Evolutionary conservation across 2,113 vertebrate genomes (phyloP).

Genomic region (Poicephalus gulielmi): DNA sequence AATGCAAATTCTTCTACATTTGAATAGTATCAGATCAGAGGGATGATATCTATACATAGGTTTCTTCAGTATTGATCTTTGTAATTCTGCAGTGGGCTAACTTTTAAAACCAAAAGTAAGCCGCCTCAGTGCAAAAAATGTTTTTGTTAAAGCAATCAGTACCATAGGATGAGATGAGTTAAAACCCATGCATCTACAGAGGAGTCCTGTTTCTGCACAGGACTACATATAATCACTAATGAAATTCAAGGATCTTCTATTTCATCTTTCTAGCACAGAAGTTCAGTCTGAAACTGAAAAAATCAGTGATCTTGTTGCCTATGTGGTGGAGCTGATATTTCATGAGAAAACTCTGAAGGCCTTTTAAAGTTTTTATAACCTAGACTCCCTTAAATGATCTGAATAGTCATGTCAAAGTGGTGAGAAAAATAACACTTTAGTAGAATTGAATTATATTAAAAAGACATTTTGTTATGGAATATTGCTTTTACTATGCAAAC

Average conservation of each 20-base stretch:
- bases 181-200: fast-evolving
- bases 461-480: neutral
- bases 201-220: neutral
- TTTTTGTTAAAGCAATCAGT: neutral
- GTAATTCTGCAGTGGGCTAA: neutral
- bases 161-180: neutral
- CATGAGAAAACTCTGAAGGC: neutral
- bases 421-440: neutral
- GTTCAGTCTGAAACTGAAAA: neutral
- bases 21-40: neutral
- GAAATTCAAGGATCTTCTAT: neutral
- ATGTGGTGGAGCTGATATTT: neutral
- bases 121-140: neutral
- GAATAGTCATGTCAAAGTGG: neutral
- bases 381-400: neutral
- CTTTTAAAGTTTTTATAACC: neutral
- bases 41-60: neutral
- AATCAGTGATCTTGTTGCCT: neutral
- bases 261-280: neutral
- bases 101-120: neutral
- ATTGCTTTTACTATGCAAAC: neutral
- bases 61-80: neutral
- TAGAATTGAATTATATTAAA: neutral
- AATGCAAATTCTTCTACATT: neutral
- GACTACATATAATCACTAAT: neutral